A percentile compares a stretch with the other conserved stretches of the same genome.
These are phyloP conservation scores for Lycocorax pyrrhopterus DNA, from an alignment of 2,113 vertebrate genomes.

Conservation along the genomic window DNA sequence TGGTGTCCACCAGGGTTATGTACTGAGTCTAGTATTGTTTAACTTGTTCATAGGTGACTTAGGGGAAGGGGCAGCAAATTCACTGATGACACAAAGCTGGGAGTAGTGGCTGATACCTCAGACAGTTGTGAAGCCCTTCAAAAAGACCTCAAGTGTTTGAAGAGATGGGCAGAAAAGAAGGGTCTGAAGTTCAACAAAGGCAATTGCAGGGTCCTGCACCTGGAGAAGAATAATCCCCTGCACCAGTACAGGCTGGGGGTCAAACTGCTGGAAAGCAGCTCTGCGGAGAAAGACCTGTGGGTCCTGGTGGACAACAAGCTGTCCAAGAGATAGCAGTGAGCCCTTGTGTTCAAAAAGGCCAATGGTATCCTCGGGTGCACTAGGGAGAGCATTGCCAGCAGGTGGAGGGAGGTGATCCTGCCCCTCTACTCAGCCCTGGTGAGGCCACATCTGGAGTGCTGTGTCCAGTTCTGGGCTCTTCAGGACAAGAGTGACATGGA, in stretches of 20 bases:
- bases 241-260: not conserved
- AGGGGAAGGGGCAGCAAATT: not conserved
- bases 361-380: rapidly evolving
- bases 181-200: not conserved
- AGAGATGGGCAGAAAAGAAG: not conserved
- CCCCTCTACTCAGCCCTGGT: not conserved
- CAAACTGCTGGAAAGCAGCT: not conserved
- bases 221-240: not conserved
- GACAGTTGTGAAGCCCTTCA: not conserved
- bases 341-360: not conserved
- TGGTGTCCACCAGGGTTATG: not conserved
- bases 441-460: not conserved
- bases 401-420: not conserved
- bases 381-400: not conserved
- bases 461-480: not conserved
- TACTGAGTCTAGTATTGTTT: not conserved
- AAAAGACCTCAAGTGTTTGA: not conserved
- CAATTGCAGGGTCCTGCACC: rapidly evolving
- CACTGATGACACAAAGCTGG: not conserved
- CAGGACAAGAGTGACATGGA: not conserved
- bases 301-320: not conserved
- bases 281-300: not conserved
- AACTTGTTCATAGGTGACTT: not conserved
- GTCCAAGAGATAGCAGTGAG: not conserved
- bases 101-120: not conserved